Percentiles rank a stretch among this genome's conserved stretches.
These are phyloP conservation scores for Hippocampus comes DNA, from an alignment of 2,113 vertebrate genomes.

Conservation along the genomic window DNA sequence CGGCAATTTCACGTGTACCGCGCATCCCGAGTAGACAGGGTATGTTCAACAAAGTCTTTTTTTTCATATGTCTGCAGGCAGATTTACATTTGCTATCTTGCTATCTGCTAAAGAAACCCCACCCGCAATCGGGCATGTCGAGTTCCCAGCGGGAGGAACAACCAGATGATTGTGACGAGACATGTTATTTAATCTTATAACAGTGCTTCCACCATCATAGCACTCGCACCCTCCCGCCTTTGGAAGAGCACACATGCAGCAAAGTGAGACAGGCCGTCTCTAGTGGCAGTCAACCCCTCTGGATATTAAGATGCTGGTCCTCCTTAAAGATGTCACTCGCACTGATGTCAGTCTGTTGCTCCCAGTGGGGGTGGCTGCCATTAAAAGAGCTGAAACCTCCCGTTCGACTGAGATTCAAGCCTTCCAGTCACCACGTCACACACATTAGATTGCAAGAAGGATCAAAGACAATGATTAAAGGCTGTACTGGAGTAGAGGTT, in stretches of 20 bases:
- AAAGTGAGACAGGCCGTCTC: slow-evolving; percentile 28
- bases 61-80: slow-evolving; percentile 41
- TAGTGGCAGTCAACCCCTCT: slow-evolving; percentile 14
- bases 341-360: slow-evolving; percentile 15
- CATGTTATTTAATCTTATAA: slow-evolving; percentile 4
- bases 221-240: background rate
- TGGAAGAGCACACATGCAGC: slow-evolving; percentile 25
- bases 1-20: slow-evolving; percentile 11
- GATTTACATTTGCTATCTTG: background rate
- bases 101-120: slow-evolving; percentile 41
- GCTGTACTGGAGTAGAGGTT: background rate
- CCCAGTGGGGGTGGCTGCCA: slow-evolving; percentile 14
- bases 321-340: slow-evolving; percentile 13
- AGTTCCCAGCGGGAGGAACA: slow-evolving; percentile 47
- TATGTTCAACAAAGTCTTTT: slow-evolving; percentile 47
- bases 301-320: slow-evolving; percentile 36
- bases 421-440: slow-evolving; percentile 43
- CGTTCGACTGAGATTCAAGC: slow-evolving; percentile 13
- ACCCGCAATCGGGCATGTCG: slow-evolving; percentile 29
- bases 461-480: slow-evolving; percentile 46
- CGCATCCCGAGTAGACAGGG: slow-evolving; percentile 9
- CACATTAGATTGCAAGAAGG: slow-evolving; percentile 23
- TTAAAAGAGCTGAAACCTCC: slow-evolving; percentile 29
- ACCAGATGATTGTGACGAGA: slow-evolving; percentile 36
- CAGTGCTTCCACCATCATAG: background rate